Conservation (phyloP, 2,888 invertebrate species). For the Melieria omissa region DNA sequence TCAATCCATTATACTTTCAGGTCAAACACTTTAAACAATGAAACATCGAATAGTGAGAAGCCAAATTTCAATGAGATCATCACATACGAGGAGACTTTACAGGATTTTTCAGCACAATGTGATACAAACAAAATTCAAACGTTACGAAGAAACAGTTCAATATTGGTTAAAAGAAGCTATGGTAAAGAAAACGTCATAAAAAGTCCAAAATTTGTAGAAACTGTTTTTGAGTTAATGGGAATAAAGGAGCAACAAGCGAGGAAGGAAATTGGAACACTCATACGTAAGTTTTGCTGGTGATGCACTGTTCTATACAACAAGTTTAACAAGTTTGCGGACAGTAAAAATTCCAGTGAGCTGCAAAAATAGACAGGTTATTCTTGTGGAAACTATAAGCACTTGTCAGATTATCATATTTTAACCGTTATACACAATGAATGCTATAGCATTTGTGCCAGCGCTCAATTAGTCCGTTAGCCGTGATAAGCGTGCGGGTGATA, state of each 20-base stretch:
- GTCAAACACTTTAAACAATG: no score
- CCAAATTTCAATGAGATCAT: background rate
- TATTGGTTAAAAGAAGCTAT: background rate
- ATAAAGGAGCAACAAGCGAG: slow-evolving; percentile 44
- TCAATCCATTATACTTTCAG: no score
- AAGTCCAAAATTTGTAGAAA: slow-evolving; percentile 39
- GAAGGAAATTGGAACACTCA: slow-evolving; percentile 46
- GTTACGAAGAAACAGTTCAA: background rate
- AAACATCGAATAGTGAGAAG: background rate
- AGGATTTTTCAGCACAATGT: background rate
- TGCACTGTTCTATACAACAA: no score
- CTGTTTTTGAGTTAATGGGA: slow-evolving; percentile 43
- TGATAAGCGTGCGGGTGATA: no score
- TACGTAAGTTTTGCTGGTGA: slow-evolving; percentile 41
- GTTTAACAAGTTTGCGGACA: no score
- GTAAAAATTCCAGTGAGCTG: no score
- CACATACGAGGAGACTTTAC: background rate
- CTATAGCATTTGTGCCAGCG: no score
- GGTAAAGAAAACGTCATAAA: slow-evolving; percentile 28
- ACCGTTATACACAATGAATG: no score
- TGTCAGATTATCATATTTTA: no score
- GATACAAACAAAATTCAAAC: background rate
- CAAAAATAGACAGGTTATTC: no score
- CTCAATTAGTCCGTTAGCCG: no score
- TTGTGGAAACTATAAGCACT: no score